Evolutionary conservation across 2,113 vertebrate genomes (phyloP).

Genomic region (Cinclus mexicanus): DNA sequence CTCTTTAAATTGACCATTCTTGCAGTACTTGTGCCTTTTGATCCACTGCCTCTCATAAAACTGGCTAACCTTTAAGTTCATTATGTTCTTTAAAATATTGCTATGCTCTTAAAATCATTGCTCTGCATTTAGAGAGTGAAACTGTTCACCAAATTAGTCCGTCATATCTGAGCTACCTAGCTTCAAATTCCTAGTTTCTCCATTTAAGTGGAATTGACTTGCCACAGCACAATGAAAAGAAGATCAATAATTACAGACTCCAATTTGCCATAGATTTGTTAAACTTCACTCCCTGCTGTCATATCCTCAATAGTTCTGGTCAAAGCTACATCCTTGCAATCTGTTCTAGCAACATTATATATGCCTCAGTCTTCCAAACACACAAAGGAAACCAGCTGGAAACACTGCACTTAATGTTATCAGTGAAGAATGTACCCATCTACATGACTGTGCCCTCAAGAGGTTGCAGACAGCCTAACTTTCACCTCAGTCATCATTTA

Average conservation of each 20-base stretch:
- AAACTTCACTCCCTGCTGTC: slow-evolving; percentile 39
- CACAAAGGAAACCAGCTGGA: slow-evolving; percentile 1
- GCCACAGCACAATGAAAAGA: background rate
- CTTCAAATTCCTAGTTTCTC: slow-evolving; percentile 6
- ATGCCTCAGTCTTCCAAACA: background rate
- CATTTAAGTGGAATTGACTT: slow-evolving; percentile 41
- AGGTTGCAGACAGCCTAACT: slow-evolving; percentile 38
- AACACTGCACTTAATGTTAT: background rate
- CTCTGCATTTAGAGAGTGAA: slow-evolving; percentile 25
- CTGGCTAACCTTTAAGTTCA: slow-evolving; percentile 42
- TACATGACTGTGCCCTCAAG: slow-evolving; percentile 55
- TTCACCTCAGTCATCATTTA: background rate
- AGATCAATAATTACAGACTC: slow-evolving; percentile 34
- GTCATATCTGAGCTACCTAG: background rate
- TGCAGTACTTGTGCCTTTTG: background rate
- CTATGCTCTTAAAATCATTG: slow-evolving; percentile 24
- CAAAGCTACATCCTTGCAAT: background rate
- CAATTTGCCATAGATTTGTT: slow-evolving; percentile 29
- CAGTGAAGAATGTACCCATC: background rate
- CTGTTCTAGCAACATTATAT: background rate
- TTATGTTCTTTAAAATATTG: slow-evolving; percentile 43
- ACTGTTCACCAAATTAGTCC: slow-evolving; percentile 16
- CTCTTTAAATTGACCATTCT: slow-evolving; percentile 45
- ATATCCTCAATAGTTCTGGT: background rate
- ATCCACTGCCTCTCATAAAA: slow-evolving; percentile 50